phyloP scores from a whole-genome alignment of 2,113 vertebrate species.

The Beaufortia kweichowensis region DNA sequence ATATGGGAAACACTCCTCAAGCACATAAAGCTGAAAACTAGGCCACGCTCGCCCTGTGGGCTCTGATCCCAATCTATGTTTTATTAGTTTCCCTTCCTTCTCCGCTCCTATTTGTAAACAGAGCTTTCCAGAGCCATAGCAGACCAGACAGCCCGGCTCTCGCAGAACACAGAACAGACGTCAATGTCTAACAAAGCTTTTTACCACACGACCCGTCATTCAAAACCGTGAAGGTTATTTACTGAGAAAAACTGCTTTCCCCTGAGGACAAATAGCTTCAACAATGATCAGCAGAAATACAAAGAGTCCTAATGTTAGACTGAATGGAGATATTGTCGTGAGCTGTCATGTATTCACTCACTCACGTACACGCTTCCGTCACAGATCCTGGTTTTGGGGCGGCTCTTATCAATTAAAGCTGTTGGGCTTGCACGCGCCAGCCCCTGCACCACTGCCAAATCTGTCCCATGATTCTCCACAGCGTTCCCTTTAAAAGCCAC shows the following conservation, averaged over 20 bases:
- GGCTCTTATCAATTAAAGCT: slow-evolving; percentile 58
- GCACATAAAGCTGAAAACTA: slow-evolving; percentile 65
- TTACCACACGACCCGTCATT: neutral
- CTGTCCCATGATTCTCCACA: slow-evolving; percentile 36
- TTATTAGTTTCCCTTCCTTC: slow-evolving; percentile 65
- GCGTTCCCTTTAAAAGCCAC: slow-evolving; percentile 51
- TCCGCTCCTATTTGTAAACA: slow-evolving; percentile 60
- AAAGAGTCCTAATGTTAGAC: slow-evolving; percentile 18
- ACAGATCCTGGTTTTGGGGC: slow-evolving; percentile 40
- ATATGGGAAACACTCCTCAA: slow-evolving; percentile 43
- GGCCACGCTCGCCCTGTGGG: slow-evolving; percentile 71
- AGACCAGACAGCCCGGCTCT: slow-evolving; percentile 43
- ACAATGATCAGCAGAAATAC: slow-evolving; percentile 21
- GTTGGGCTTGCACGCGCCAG: slow-evolving; percentile 34
- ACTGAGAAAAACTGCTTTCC: slow-evolving; percentile 14
- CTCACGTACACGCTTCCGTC: neutral
- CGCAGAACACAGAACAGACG: neutral
- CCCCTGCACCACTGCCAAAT: slow-evolving; percentile 34
- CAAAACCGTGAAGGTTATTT: slow-evolving; percentile 16
- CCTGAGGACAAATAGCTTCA: slow-evolving; percentile 2
- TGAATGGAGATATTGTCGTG: slow-evolving; percentile 34
- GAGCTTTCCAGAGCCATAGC: slow-evolving; percentile 44
- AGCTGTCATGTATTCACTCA: neutral
- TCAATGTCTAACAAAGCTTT: slow-evolving; percentile 6
- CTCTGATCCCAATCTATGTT: slow-evolving; percentile 74